A percentile compares a stretch with the other conserved stretches of the same genome.
Evolutionary conservation across 2,888 invertebrate species (phyloP).

Genomic region (Leistus spinibarbis): DNA sequence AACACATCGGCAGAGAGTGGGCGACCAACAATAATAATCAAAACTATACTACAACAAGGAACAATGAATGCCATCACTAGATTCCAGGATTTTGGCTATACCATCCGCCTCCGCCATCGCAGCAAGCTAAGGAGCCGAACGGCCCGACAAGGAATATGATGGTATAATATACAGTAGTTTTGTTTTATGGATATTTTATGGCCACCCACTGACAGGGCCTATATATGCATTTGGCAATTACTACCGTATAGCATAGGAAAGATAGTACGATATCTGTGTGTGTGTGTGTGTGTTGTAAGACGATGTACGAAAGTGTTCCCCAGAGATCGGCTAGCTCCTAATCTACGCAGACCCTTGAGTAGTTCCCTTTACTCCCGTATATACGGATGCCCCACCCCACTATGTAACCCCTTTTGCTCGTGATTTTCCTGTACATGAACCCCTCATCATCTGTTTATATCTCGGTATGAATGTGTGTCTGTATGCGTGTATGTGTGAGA

Average conservation of each 20-base stretch:
- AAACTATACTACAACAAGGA: not conserved
- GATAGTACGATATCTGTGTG: not conserved
- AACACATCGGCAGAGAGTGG: not conserved
- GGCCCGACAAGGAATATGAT: not conserved
- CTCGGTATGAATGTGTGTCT: not conserved
- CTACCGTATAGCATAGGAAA: not conserved
- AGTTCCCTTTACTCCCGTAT: not conserved
- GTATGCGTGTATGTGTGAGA: not conserved
- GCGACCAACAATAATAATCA: not conserved
- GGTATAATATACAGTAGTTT: conserved; percentile 10
- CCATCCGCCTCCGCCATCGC: not conserved
- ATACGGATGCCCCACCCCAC: not conserved
- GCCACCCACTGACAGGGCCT: conserved; percentile 6
- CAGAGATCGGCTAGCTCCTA: conserved; percentile 21
- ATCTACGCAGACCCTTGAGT: conserved; percentile 23
- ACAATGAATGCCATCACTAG: not conserved
- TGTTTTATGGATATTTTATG: conserved; percentile 37
- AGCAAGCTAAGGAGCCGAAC: not conserved
- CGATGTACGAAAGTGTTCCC: conserved; percentile 19
- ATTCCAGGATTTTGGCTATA: not conserved
- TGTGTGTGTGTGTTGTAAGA: conserved; percentile 10
- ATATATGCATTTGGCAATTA: conserved; percentile 1
- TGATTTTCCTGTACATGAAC: not conserved
- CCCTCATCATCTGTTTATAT: not conserved
- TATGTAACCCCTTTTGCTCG: not conserved